These are phyloP conservation scores for Mustela lutreola DNA, from an alignment of 2,113 vertebrate genomes.

Conservation along the genomic window DNA sequence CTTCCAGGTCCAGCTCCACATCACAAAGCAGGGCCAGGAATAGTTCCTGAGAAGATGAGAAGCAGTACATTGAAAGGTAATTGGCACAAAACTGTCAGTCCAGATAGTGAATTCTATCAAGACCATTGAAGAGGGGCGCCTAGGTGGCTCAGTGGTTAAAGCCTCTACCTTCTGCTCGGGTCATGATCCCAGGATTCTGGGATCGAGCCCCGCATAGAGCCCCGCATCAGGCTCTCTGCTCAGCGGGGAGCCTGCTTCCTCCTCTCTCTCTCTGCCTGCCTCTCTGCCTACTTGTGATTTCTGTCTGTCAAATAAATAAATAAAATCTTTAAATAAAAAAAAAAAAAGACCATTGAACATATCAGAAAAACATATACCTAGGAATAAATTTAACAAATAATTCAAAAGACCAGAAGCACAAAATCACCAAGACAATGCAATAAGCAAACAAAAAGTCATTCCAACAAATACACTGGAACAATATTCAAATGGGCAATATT, in stretches of 20 bases:
- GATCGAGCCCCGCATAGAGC: too few species aligned
- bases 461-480: not conserved
- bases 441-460: not conserved
- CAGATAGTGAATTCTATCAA: not conserved
- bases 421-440: not conserved
- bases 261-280: too few species aligned
- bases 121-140: not conserved
- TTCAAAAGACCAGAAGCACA: not conserved
- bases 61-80: not conserved
- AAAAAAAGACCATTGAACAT: not conserved
- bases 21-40: not conserved
- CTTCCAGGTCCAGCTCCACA: not conserved
- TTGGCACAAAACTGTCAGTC: not conserved
- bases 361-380: not conserved
- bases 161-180: too few species aligned
- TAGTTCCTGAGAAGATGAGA: not conserved
- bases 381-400: not conserved
- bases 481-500: not conserved
- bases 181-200: too few species aligned
- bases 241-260: too few species aligned
- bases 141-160: too few species aligned
- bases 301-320: too few species aligned
- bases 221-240: too few species aligned
- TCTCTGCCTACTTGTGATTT: too few species aligned
- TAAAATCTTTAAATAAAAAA: too few species aligned